Evolutionary conservation across 2,797 vertebrate species (phyloP), one percentile per base, ranked within the genome.

Genomic region (Poecilia wingei): DNA sequence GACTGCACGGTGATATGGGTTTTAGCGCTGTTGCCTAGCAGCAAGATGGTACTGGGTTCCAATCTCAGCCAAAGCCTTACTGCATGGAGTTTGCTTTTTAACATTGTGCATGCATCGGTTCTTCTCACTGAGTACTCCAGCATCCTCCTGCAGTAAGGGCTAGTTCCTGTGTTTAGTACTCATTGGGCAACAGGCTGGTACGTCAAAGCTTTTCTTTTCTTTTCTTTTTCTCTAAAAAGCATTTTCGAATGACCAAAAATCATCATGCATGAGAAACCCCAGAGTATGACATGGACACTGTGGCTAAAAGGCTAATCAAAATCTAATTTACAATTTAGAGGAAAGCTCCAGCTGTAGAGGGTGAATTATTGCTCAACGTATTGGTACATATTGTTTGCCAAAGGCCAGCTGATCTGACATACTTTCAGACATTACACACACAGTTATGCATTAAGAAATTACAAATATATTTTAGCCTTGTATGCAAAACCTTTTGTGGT

Each of bases 401-500:
- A 57, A 72, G 20, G 25, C 5, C 1, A 13, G 76, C 7, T 53
- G 36, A 45, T 61, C 22, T 74, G 74, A 85, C n/a, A 78, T 71
- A 80, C 72, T 79, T 81, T 80, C 14, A 68, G 59, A 18, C 1
- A 6, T 79, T 69, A 46, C 53, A 76, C 14, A 53, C 51, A 72
- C 31, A 33, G 46, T 79, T 28, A 43, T 76, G 66, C 74, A 87
- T 83, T 84, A 66, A 84, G 74, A 74, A 82, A 82, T 78, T 69
- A 77, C 86, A 36, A 53, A 78, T 89, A 87, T 81, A 79, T 83
- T 87, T 91, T 77, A 82, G 75, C 59, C 72, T 69, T 81, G 51
- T 41, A 70, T 82, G 80, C 55, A 89, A 88, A 77, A 82, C 72
- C 70, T 85, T 86, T 85, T 87, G 76, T 89, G 74, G 79, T 78